A percentile compares a stretch with the other conserved stretches of the same genome.
Conservation (phyloP, 92 coral and sea anemone genomes). For the Heteractis magnifica region DNA sequence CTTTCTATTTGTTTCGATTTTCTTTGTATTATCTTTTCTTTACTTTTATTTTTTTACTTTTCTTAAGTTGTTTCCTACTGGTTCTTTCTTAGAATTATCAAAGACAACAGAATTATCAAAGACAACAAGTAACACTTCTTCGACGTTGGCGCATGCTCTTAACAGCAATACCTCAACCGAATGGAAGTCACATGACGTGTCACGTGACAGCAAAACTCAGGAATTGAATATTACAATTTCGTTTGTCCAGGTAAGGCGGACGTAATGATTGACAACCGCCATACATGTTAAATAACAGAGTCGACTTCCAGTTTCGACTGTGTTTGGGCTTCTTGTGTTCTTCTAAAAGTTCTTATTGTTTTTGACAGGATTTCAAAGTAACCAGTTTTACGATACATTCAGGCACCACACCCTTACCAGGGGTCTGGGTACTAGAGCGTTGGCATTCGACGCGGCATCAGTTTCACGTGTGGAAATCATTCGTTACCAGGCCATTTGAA, state of each 20-base stretch:
- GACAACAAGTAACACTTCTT: slow-evolving; percentile 5
- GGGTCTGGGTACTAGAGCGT: slow-evolving; percentile 57
- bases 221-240: slow-evolving; percentile 50
- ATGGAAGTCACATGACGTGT: slow-evolving; percentile 35
- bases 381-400: slow-evolving; percentile 41
- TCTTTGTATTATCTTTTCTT: too few species aligned
- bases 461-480: background rate
- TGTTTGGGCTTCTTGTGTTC: too few species aligned
- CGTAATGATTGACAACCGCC: background rate
- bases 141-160: slow-evolving; percentile 11
- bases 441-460: slow-evolving; percentile 22
- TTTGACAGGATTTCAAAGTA: slow-evolving; percentile 40
- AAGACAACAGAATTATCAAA: background rate
- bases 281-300: background rate
- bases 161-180: slow-evolving; percentile 6
- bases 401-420: slow-evolving; percentile 64
- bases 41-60: background rate
- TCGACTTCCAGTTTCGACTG: too few species aligned
- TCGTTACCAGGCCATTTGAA: slow-evolving; percentile 14
- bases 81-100: slow-evolving; percentile 1
- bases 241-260: slow-evolving; percentile 49
- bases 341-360: too few species aligned
- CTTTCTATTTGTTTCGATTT: too few species aligned
- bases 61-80: background rate
- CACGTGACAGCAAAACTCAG: slow-evolving; percentile 11